Conservation (phyloP, 2,797 vertebrate genomes). For the Lacerta agilis region DNA sequence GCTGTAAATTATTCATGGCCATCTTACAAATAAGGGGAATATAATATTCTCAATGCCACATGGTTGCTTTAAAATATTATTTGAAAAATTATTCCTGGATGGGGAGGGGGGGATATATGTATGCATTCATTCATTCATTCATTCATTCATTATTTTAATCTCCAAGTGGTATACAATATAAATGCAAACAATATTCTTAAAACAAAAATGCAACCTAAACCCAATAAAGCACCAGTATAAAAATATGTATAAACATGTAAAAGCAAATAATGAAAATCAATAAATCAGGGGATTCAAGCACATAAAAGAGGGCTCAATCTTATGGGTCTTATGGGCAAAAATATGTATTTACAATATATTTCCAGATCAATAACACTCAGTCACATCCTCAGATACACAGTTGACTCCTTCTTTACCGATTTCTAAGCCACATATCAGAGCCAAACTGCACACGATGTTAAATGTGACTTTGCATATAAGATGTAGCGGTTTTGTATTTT, state of each 20-base stretch:
- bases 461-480: background rate
- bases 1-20: slow-evolving; percentile 65
- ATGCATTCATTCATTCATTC: background rate
- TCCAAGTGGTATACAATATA: too few species aligned
- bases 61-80: slow-evolving; percentile 36
- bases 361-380: background rate
- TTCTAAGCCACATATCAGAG: background rate
- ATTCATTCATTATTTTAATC: too few species aligned
- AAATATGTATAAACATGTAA: background rate
- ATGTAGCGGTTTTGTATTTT: too few species aligned
- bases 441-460: too few species aligned
- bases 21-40: slow-evolving; percentile 56
- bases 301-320: background rate
- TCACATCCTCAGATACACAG: background rate
- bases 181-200: too few species aligned
- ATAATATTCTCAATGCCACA: slow-evolving; percentile 46
- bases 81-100: slow-evolving; percentile 5
- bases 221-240: background rate
- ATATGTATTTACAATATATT: background rate
- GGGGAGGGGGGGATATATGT: background rate
- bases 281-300: background rate
- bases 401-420: background rate
- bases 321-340: background rate
- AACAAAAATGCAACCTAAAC: too few species aligned
- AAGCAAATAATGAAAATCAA: too few species aligned